phyloP scores from a whole-genome alignment of 2,888 invertebrate genomes.

The Phaedon cochleariae region DNA sequence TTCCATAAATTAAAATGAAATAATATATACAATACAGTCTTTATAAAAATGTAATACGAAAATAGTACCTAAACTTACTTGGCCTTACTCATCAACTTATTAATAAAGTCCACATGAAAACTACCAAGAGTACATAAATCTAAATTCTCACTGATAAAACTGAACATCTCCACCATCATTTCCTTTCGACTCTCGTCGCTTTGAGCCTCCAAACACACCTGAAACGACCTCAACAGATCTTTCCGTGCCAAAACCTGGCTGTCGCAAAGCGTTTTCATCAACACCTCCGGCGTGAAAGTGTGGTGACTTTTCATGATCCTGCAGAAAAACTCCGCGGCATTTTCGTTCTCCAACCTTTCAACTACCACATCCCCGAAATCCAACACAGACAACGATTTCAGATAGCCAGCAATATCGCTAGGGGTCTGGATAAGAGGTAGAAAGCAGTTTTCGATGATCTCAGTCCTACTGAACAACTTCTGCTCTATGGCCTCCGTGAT shows the following conservation, averaged over 20 bases:
- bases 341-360: conserved; percentile 28
- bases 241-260: conserved; percentile 5
- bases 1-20: background rate
- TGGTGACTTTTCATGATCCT: conserved; percentile 27
- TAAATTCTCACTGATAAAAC: conserved; percentile 38
- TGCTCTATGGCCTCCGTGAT: conserved; percentile 37
- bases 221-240: conserved; percentile 28
- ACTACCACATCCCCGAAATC: conserved; percentile 40
- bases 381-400: conserved; percentile 38
- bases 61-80: background rate
- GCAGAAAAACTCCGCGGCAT: conserved; percentile 35
- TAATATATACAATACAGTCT: background rate
- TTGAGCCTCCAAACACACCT: conserved; percentile 21
- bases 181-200: conserved; percentile 30
- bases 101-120: conserved; percentile 38
- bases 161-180: conserved; percentile 42
- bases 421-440: conserved; percentile 41
- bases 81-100: conserved; percentile 13
- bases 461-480: conserved; percentile 33
- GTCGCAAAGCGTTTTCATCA: conserved; percentile 3
- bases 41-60: background rate
- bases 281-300: background rate
- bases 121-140: conserved; percentile 36
- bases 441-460: conserved; percentile 40
- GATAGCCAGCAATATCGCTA: conserved; percentile 37